Evolutionary conservation across 2,113 vertebrate species (phyloP).

Genomic region (Anoplopoma fimbria): DNA sequence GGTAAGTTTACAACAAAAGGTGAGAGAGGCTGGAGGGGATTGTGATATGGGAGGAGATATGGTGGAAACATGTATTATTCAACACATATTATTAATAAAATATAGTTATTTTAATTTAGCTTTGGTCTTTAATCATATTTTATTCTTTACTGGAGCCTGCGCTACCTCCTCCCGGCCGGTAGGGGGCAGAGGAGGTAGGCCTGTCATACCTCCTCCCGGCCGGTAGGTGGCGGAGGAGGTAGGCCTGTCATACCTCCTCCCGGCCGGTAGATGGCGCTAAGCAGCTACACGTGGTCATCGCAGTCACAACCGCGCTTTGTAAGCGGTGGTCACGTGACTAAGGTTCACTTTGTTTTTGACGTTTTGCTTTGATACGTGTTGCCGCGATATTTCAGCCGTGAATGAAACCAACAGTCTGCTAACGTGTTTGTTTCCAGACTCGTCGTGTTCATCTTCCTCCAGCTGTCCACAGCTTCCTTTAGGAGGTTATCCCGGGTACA

Average conservation of each 20-base stretch:
- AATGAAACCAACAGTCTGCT: background rate
- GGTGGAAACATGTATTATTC: no score
- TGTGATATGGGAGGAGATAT: no score
- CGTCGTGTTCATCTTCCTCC: background rate
- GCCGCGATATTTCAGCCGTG: constrained; percentile 53
- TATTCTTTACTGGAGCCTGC: background rate
- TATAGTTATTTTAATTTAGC: no score
- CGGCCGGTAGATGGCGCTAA: no score
- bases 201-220: background rate
- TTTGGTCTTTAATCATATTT: background rate
- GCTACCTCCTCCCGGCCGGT: background rate
- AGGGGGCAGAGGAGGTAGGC: no score
- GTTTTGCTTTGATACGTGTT: background rate
- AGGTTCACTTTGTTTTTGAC: background rate
- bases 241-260: no score
- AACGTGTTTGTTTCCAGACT: background rate
- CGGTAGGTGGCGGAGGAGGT: background rate
- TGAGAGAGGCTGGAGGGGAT: no score
- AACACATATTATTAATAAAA: no score
- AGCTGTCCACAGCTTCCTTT: background rate
- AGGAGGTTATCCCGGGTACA: constrained; percentile 18
- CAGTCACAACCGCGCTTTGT: background rate
- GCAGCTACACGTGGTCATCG: no score
- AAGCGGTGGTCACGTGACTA: background rate
- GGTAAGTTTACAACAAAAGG: no score